Evolutionary conservation across 2,797 vertebrate species (phyloP).

Genomic region (Botia kubotai): DNA sequence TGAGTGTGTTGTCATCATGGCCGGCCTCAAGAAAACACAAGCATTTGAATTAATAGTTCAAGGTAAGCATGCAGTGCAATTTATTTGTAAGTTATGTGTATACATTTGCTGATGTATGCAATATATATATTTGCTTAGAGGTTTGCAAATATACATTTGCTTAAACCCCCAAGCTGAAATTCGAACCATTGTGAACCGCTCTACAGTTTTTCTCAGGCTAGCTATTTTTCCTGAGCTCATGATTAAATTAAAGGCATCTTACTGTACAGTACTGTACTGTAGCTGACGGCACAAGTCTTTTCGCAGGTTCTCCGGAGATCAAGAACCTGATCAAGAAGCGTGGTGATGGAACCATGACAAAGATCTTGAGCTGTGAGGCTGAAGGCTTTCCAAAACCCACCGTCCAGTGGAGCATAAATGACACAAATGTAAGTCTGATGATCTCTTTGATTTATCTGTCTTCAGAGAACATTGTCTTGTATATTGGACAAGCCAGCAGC

Average conservation of each 20-base stretch:
- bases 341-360: slow-evolving; percentile 78
- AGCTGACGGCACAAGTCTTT: slow-evolving; percentile 10
- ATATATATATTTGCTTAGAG: too few species aligned
- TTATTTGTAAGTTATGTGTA: neutral
- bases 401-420: slow-evolving; percentile 91
- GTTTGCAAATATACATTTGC: neutral
- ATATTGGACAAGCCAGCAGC: neutral
- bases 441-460: slow-evolving; percentile 31
- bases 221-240: too few species aligned
- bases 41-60: slow-evolving; percentile 86
- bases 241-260: neutral
- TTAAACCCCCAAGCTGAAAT: neutral
- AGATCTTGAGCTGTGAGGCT: slow-evolving; percentile 88
- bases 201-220: too few species aligned
- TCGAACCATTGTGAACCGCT: neutral
- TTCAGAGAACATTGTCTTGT: neutral
- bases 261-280: too few species aligned
- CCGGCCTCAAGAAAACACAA: slow-evolving; percentile 80
- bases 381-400: slow-evolving; percentile 92
- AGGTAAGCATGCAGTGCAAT: slow-evolving; percentile 76
- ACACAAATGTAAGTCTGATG: slow-evolving; percentile 73
- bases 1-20: slow-evolving; percentile 83
- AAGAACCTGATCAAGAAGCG: slow-evolving; percentile 80
- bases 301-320: slow-evolving; percentile 89
- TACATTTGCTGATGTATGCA: neutral